These are phyloP conservation scores for Sciurus niger DNA, from an alignment of 2,113 vertebrate species.

Conservation along the genomic window DNA sequence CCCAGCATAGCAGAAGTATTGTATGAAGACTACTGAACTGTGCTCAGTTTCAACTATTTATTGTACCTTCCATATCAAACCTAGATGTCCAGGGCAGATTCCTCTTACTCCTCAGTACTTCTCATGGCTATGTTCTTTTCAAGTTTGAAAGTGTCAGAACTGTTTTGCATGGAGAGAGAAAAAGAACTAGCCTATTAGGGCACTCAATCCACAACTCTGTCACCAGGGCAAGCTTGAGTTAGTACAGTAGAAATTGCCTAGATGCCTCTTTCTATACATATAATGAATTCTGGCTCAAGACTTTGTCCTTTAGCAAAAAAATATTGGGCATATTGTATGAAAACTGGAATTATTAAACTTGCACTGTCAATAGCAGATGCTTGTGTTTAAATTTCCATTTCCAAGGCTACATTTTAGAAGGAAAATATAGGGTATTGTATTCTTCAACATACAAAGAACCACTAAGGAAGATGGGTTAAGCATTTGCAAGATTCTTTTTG, in stretches of 20 bases:
- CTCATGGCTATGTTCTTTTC: not conserved
- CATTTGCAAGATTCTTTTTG: not conserved
- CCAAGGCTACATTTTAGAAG: not conserved
- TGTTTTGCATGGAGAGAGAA: not conserved
- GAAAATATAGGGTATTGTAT: not conserved
- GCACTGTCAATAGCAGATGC: not conserved
- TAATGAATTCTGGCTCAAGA: not conserved
- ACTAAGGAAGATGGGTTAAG: not conserved
- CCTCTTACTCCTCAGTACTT: not conserved
- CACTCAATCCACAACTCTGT: not conserved
- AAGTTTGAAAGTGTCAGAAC: not conserved
- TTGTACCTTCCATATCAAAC: not conserved
- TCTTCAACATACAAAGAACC: not conserved
- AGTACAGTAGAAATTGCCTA: not conserved
- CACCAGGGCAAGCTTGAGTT: not conserved
- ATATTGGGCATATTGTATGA: not conserved
- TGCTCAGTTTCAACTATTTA: not conserved
- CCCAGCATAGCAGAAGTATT: constrained; percentile 5
- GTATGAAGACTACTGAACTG: not conserved
- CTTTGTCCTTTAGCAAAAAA: not conserved
- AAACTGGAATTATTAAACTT: not conserved
- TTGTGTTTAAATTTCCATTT: not conserved
- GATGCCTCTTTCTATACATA: not conserved
- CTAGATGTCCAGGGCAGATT: not conserved
- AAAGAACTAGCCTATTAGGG: not conserved